These are phyloP conservation scores for Empidonax traillii DNA, from an alignment of 2,113 vertebrate genomes.

Conservation along the genomic window DNA sequence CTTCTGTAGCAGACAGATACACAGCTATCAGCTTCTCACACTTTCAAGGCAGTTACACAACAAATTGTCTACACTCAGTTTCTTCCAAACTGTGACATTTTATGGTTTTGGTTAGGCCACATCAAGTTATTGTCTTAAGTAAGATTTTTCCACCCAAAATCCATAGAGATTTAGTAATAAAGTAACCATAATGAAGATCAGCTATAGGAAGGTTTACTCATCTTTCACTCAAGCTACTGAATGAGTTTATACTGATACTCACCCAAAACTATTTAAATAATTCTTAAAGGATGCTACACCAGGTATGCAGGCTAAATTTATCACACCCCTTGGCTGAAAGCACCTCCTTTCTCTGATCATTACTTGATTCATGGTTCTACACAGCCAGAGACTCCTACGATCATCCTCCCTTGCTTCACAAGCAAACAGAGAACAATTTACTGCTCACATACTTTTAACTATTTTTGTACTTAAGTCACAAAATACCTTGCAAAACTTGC, in stretches of 20 bases:
- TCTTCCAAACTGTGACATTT: not conserved
- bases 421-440: not conserved
- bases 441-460: not conserved
- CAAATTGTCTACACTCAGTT: not conserved
- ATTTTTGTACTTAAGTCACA: not conserved
- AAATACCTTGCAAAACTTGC: not conserved
- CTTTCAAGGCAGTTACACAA: not conserved
- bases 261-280: not conserved
- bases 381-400: not conserved
- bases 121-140: not conserved
- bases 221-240: not conserved
- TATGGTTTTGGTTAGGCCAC: not conserved
- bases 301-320: not conserved
- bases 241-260: not conserved
- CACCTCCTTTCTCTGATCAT: not conserved
- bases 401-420: fast-evolving
- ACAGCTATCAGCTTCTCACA: not conserved
- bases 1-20: not conserved
- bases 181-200: not conserved
- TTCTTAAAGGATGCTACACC: not conserved
- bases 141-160: not conserved
- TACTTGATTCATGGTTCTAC: not conserved
- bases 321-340: not conserved
- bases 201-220: not conserved
- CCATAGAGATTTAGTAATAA: not conserved